Evolutionary conservation across 53 echinoderm and acorn worm genomes (phyloP).

Genomic region (Zoroaster sp.): DNA sequence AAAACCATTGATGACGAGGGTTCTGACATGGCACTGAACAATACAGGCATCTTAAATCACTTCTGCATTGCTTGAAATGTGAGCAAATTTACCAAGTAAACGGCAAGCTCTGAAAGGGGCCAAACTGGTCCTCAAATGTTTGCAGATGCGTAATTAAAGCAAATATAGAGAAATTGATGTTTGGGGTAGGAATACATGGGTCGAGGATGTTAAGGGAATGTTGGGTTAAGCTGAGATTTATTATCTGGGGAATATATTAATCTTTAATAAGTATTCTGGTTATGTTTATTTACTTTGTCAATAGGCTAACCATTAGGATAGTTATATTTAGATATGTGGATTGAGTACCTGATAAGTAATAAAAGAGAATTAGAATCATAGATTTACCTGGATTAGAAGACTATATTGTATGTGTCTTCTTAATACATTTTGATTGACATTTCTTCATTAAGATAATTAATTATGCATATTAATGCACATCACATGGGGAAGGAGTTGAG

Average conservation of each 20-base stretch:
- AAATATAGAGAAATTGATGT: background rate
- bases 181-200: background rate
- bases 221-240: background rate
- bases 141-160: background rate
- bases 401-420: no score
- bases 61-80: conserved; percentile 11
- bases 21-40: background rate
- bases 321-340: no score
- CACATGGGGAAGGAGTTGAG: no score
- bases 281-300: background rate
- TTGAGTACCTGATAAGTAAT: no score
- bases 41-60: background rate
- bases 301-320: no score
- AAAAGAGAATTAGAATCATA: no score
- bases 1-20: background rate
- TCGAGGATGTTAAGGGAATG: background rate
- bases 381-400: no score
- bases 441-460: no score
- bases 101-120: background rate
- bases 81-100: conserved; percentile 12
- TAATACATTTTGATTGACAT: no score
- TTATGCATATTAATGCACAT: no score
- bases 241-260: background rate
- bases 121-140: background rate
- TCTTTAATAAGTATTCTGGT: background rate